A percentile compares a stretch with the other conserved stretches of the same genome.
These are phyloP conservation scores for Aleiodes alternator DNA, from an alignment of 2,888 invertebrate genomes.

Conservation along the genomic window DNA sequence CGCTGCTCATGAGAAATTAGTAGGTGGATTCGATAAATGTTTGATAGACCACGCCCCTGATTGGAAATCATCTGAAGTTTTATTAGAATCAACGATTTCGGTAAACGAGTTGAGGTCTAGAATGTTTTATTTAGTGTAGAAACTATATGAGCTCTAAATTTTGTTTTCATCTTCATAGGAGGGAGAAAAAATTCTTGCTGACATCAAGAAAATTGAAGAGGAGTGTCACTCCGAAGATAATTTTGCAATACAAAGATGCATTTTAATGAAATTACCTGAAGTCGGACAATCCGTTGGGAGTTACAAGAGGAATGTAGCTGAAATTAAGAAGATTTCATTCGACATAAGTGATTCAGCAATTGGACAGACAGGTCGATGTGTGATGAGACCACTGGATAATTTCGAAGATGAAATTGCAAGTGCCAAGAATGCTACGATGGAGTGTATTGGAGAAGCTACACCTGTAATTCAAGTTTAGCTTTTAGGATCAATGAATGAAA, in stretches of 20 bases:
- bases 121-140: too few species aligned
- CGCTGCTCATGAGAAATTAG: too few species aligned
- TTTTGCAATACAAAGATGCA: neutral
- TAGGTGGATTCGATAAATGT: too few species aligned
- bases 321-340: neutral
- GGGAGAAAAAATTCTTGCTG: neutral
- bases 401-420: slow-evolving; percentile 7
- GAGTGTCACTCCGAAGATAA: neutral
- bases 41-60: too few species aligned
- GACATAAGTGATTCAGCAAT: neutral
- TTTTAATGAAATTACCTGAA: neutral
- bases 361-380: neutral
- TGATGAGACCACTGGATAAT: neutral
- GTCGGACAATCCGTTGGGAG: slow-evolving; percentile 4
- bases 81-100: too few species aligned
- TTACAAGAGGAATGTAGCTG: neutral
- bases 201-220: slow-evolving; percentile 1
- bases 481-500: too few species aligned
- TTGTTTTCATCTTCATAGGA: neutral
- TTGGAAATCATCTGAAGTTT: too few species aligned
- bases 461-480: too few species aligned
- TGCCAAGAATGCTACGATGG: neutral
- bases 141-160: neutral
- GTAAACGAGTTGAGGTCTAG: too few species aligned
- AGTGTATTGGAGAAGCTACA: neutral